Evolutionary conservation across 2,113 vertebrate species (phyloP), one percentile per base, ranked within the genome.

Genomic region (Actenoides lindsayi): DNA sequence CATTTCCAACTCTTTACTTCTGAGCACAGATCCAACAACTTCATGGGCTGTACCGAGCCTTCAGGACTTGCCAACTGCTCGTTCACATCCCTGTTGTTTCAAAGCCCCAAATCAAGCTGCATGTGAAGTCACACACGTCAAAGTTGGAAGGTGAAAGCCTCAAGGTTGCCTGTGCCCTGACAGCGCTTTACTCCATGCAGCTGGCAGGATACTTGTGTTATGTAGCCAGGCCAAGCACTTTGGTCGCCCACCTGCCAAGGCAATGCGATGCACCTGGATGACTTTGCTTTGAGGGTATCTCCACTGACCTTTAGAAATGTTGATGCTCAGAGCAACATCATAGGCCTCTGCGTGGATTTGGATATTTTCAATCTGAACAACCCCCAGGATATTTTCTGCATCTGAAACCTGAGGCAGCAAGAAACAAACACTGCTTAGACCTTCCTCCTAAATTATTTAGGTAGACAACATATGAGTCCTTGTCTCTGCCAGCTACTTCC

Each of bases 341-440:
- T 99, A 99, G 10, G 98, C 98, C 65, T 99, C 99, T 4, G 98
- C 99, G 33, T 97, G 56, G 70, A 99, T 33, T 18, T 96, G 69
- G 53, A 99, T 98, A 85, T 98, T 99, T 96, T 99, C 99, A 14
- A 98, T 96, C n/a, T 99, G 98, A 71, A 98, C 97, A 12, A 99
- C 60, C 16, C 99, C 99, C 48, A 99, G 73, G 41, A 99, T 84
- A 31, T 99, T 98, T 24, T 99, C 98, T 57, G 95, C 94, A 78
- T 99, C 99, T 5, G 98, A 98, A 48, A 99, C 98, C 99, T 99
- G 95, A 81, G 60, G 35, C 23, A 60, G 48, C 28, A 67, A 94
- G 79, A 91, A 87, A 83, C 5, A 74, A 59, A 75, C 14, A 33
- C 81, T 25, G 76, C 56, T 76, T 10, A 65, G 44, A 74, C 5